Conservation (phyloP, 2,888 invertebrate species). For the Cotesia congregata region DNA sequence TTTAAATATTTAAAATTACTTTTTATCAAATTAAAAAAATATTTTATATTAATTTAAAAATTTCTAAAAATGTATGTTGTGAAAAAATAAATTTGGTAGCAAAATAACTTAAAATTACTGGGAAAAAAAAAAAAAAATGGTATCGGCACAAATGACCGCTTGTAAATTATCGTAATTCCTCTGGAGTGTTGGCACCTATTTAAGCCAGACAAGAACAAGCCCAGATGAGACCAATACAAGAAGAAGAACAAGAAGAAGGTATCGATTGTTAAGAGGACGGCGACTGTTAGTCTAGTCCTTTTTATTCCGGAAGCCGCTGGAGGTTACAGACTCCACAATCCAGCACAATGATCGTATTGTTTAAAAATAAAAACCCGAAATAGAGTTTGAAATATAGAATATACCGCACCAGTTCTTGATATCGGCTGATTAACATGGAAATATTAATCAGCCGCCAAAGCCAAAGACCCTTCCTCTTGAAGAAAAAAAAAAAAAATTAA, state of each 20-base stretch:
- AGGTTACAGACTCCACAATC: background rate
- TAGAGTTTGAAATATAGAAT: background rate
- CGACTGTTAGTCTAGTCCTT: background rate
- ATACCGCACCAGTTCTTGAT: background rate
- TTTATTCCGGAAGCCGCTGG: background rate
- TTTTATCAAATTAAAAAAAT: too few species aligned
- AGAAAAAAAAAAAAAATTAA: slow-evolving; percentile 42
- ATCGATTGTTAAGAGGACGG: background rate
- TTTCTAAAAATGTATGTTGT: too few species aligned
- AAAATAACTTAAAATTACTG: too few species aligned
- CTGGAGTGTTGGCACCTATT: too few species aligned
- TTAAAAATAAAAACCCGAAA: background rate
- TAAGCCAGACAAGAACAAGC: too few species aligned
- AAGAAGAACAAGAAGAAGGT: background rate
- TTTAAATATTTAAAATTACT: too few species aligned
- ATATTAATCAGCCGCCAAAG: background rate
- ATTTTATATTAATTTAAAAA: too few species aligned
- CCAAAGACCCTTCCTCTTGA: background rate
- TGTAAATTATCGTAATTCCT: too few species aligned
- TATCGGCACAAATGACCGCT: too few species aligned
- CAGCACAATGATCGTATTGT: background rate
- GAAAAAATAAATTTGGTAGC: too few species aligned
- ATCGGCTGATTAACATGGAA: background rate
- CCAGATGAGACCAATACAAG: too few species aligned
- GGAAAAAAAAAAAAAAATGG: too few species aligned